Base-by-base conservation (phyloP, 2,888 invertebrate species). In the Leistus spinibarbis region DNA sequence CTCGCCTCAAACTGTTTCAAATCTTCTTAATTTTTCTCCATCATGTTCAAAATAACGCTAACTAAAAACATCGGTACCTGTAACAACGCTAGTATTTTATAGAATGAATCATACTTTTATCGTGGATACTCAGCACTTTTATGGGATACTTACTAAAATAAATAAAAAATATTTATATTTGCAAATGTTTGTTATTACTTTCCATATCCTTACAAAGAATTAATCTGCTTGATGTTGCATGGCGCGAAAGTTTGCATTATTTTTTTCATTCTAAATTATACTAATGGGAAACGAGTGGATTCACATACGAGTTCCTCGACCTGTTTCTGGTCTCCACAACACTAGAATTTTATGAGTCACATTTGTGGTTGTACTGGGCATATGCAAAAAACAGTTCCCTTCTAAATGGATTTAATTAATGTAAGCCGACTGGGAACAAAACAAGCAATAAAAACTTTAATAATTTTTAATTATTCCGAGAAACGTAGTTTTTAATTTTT, bases 401-500 rank as follows among this genome's bases (percentile, higher is more conserved):
- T 66, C 72, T 60, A 72, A 72, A 72, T 73, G 73, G 73, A 73
- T 67, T 73, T 73, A 73, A 73, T 73, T 73, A 73, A 67, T 73
- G 73, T 66, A 65, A 65, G 72, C 72, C 72, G 71, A 72, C 67
- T 67, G 73, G 60, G 67, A 73, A 57, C 66, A 73, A 73, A 57
- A 67, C 56, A 54, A 53, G 67, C 67, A 66, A 67, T 73, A 73
- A 73, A 73, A 73, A 73, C 67, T 73, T 73, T 73, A 73, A 73
- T 73, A 73, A 73, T 73, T 73, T 73, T 73, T 73, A 73, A 73
- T 73, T 73, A 73, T 73, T 73, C 73, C 67, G 60, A 73, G 73
- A 73, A 73, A 73, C 62, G 73, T 73, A 73, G 73, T 73, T 73
- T 40, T 72, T 73, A 73, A 73, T 73, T 73, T 73, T 73, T 65